Percentiles rank a stretch among this genome's conserved stretches.
Evolutionary conservation across 2,113 vertebrate species (phyloP).

Genomic region (Corythoichthys intestinalis): DNA sequence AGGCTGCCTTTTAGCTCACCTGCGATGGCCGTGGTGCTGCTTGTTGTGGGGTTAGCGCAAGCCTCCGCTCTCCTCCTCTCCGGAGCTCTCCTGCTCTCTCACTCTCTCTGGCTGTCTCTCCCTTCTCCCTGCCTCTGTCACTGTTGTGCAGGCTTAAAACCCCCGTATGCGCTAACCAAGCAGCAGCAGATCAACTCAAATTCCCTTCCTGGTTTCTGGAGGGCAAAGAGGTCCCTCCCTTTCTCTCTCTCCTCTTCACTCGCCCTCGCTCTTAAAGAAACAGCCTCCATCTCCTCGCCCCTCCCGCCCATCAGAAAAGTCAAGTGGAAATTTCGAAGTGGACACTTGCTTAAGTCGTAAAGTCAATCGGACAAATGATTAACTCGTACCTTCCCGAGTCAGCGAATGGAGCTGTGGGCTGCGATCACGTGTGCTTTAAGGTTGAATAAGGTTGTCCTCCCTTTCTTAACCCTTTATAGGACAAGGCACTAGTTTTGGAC

Average conservation of each 20-base stretch:
- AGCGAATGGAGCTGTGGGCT: not conserved
- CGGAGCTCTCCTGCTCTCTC: conserved; percentile 63
- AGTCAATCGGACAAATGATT: conserved; percentile 46
- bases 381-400: conserved; percentile 34
- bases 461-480: conserved; percentile 21
- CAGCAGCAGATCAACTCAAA: conserved; percentile 81
- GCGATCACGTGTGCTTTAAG: conserved; percentile 16
- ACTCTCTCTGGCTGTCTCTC: conserved; percentile 63
- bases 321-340: conserved; percentile 51
- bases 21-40: conserved; percentile 78
- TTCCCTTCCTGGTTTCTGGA: conserved; percentile 88
- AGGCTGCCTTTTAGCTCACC: conserved; percentile 74
- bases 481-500: too few species aligned
- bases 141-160: conserved; percentile 78
- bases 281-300: conserved; percentile 70
- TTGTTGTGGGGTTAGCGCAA: conserved; percentile 75
- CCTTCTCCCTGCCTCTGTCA: conserved; percentile 62
- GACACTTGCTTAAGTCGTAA: conserved; percentile 37
- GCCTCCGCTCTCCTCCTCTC: conserved; percentile 73
- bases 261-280: conserved; percentile 59
- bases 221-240: conserved; percentile 86
- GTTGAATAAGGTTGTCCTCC: conserved; percentile 38
- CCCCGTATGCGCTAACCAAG: conserved; percentile 79
- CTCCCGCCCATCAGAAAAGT: conserved; percentile 58
- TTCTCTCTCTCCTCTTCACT: conserved; percentile 73